Evolutionary conservation across 2,113 vertebrate genomes (phyloP).

Genomic region (Melospiza melodia): DNA sequence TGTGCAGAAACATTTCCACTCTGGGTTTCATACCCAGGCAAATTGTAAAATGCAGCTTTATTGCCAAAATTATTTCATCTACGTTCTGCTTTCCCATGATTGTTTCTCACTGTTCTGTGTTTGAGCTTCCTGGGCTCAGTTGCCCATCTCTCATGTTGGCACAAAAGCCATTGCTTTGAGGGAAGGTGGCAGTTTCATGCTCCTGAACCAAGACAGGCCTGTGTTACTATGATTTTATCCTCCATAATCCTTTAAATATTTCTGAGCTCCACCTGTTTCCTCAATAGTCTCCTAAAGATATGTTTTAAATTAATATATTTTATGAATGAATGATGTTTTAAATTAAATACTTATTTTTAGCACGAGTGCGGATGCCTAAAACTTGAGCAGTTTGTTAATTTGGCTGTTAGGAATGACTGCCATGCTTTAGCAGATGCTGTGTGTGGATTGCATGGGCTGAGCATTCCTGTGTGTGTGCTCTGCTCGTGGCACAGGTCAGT

Average conservation of each 20-base stretch:
- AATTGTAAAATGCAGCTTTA: neutral
- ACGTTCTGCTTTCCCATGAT: neutral
- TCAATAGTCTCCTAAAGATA: neutral
- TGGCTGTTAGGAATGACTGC: accelerated
- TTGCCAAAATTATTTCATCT: neutral
- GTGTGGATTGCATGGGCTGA: neutral
- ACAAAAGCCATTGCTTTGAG: neutral
- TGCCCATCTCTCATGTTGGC: neutral
- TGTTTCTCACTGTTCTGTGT: neutral
- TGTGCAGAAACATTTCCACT: neutral
- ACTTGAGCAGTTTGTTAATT: neutral
- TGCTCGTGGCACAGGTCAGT: constrained; percentile 82
- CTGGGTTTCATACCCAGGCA: neutral
- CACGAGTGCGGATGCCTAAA: neutral
- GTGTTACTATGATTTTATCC: neutral
- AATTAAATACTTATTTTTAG: neutral
- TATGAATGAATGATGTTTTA: neutral
- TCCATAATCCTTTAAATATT: neutral
- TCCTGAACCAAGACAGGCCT: neutral
- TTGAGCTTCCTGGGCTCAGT: neutral
- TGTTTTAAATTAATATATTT: neutral
- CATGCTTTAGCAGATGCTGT: neutral
- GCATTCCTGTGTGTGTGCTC: neutral
- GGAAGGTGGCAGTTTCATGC: neutral
- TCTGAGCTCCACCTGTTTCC: neutral